Conservation (phyloP, 2,888 invertebrate species). For the Entomobrya multifasciata region DNA sequence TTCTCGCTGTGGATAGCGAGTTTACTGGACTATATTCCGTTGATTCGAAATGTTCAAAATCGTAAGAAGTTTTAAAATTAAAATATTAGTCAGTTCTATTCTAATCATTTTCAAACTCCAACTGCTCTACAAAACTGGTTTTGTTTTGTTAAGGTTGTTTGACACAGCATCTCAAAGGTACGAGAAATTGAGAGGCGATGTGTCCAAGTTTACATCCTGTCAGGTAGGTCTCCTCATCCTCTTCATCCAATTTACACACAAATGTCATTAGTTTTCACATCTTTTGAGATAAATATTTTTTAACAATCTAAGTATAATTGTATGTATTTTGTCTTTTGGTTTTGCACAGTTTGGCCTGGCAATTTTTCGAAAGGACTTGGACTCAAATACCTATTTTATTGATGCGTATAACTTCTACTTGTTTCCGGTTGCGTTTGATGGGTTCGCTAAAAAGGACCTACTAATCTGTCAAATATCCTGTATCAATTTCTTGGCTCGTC, state of each 20-base stretch:
- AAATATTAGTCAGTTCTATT: too few relatives aligned
- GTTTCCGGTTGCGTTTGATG: constrained; percentile 85
- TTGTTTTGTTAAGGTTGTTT: constrained; percentile 83
- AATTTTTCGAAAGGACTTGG: constrained; percentile 84
- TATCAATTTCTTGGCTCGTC: constrained; percentile 71
- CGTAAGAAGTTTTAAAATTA: too few relatives aligned
- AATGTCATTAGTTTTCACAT: too few relatives aligned
- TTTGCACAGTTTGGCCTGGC: constrained; percentile 88
- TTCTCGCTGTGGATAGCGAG: constrained; percentile 88
- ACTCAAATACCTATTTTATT: constrained; percentile 84
- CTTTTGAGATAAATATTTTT: too few relatives aligned
- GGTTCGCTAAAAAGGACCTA: constrained; percentile 85
- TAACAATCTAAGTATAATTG: too few relatives aligned
- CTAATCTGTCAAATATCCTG: constrained; percentile 85
- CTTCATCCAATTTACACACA: too few relatives aligned
- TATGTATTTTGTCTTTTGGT: neutral
- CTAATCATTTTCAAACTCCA: too few relatives aligned
- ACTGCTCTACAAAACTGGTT: too few relatives aligned
- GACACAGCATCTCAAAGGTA: constrained; percentile 84
- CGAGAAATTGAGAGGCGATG: constrained; percentile 81
- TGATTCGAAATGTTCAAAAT: constrained; percentile 55
- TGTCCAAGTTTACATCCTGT: constrained; percentile 68
- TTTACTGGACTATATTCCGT: constrained; percentile 85
- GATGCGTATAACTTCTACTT: constrained; percentile 87
- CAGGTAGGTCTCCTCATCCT: too few relatives aligned